Base-by-base conservation (phyloP, 1,140 invertebrate genomes). In the Drosophila bipectinata region DNA sequence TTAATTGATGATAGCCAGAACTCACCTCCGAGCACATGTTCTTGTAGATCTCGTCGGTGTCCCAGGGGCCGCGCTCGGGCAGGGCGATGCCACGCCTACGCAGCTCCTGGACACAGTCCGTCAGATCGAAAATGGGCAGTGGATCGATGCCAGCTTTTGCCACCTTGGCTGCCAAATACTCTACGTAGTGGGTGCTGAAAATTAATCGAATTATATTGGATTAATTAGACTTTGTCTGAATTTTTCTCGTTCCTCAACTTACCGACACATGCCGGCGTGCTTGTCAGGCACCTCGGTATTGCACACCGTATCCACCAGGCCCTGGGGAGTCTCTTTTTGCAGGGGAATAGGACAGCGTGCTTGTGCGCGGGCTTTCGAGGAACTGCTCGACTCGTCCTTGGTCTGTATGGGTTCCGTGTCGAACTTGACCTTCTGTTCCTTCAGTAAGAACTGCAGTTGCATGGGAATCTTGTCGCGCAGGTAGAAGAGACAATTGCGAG, bases 401-500 rank as follows among this genome's bases (percentile, higher is more conserved):
- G 55, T 7, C 69, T 82, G 61, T 4, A 92, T 80, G 12, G 94
- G 92, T 14, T 94, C 93, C 0, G 94, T 96, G 88, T 97, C 95
- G 88, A 95, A 98, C 37, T 92, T 89, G 7, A 98, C 93, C 60
- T 94, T 94, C 79, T 97, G 94, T 87, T 96, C 79, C 41, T 91
- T 91, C 6, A 91, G 94, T 94, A 96, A 77, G 12, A 93, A 92
- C 56, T 98, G 96, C 32, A 99, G 92, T 64, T 97, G 94, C 14
- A 94, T 92, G 0, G 97, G 96, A 79, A 98, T 97, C 90, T 98
- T 98, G 89, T 99, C 98, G 28, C 98, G 93, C 14, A 99, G 93
- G 92, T 98, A 99, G 92, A 98, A 99, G 5, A 99, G 93, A 92
- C 98, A 99, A 92, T 99, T 98, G 54, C 98, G 93, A 0, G 98